These are phyloP conservation scores for Pseudolaguvia tuberculata DNA, from an alignment of 2,113 vertebrate genomes.

Conservation along the genomic window DNA sequence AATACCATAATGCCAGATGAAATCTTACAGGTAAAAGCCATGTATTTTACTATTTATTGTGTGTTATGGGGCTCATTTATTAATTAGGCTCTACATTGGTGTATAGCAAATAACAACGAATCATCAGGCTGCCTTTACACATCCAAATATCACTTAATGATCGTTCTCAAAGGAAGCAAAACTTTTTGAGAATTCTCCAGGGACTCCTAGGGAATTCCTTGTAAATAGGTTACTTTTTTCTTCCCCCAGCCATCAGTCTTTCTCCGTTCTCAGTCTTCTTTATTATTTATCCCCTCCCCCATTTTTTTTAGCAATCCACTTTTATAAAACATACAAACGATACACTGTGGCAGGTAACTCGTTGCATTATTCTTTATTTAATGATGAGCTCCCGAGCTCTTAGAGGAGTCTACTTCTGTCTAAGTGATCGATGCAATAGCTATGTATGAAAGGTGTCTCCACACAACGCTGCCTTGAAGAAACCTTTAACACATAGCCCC, in stretches of 20 bases:
- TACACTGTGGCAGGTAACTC: neutral
- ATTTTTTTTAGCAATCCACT: constrained; percentile 25
- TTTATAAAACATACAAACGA: neutral
- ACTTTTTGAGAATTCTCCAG: constrained; percentile 26
- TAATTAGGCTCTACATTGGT: neutral
- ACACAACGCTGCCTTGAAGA: constrained; percentile 35
- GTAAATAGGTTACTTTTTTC: constrained; percentile 15
- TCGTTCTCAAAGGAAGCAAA: neutral
- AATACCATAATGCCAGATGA: neutral
- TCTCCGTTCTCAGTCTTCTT: constrained; percentile 26
- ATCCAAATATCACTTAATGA: neutral
- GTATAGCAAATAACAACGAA: neutral
- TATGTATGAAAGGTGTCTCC: constrained; percentile 22
- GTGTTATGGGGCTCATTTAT: neutral
- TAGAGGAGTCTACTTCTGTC: neutral
- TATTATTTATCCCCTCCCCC: constrained; percentile 24
- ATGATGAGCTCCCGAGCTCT: neutral
- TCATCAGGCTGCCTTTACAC: neutral
- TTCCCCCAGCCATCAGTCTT: constrained; percentile 17
- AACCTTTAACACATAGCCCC: constrained; percentile 23
- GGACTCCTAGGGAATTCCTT: constrained; percentile 45
- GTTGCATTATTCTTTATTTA: constrained; percentile 8
- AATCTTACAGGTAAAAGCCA: neutral
- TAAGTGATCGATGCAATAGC: constrained; percentile 3
- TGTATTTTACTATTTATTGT: neutral